Evolutionary conservation across 2,888 invertebrate species (phyloP), one percentile per base, ranked within the genome.

Genomic region (Drosophila birchii): DNA sequence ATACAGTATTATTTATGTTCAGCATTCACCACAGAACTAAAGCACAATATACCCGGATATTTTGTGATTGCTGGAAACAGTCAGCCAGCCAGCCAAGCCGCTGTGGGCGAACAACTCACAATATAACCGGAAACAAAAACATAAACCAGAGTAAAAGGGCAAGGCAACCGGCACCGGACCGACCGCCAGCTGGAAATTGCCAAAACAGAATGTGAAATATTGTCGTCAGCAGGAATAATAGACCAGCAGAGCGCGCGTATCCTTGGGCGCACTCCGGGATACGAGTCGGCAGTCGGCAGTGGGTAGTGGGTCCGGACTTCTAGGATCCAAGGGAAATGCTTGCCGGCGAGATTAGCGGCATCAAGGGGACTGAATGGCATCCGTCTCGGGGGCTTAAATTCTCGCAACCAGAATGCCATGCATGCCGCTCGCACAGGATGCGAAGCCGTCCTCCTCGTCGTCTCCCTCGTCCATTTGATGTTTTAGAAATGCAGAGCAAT

Each of bases 201-300:
- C 70, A 71, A 71, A 73, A 73, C 55, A 71, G 55, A 72, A 74
- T 73, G 73, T 74, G 73, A 73, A 72, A 66, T 74, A 74, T 73
- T 72, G 64, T 64, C 73, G 64, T 73, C 72, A 74, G 64, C 73
- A 59, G 56, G 63, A 71, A 64, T 72, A 72, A 64, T 59, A 56
- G 73, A 74, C 64, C 73, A 51, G 49, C 26, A 20, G 63, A 49
- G 58, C 63, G 72, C 55, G 63, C 72, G 73, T 63, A 73, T 73
- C 73, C 73, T 73, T 73, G 73, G 72, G 58, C 58, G 58, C 69
- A 55, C 69, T 44, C 45, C 56, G 38, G 39, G 61, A 32, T 26
- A 26, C 26, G 44, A 49, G 68, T 56, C 36, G 18, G 11, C 32
- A 18, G 49, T 14, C 18, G 47, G 32, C 7, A 47, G 49, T 32